phyloP scores from a whole-genome alignment of 1,140 invertebrate genomes.

The Hypsibius dujardini region DNA sequence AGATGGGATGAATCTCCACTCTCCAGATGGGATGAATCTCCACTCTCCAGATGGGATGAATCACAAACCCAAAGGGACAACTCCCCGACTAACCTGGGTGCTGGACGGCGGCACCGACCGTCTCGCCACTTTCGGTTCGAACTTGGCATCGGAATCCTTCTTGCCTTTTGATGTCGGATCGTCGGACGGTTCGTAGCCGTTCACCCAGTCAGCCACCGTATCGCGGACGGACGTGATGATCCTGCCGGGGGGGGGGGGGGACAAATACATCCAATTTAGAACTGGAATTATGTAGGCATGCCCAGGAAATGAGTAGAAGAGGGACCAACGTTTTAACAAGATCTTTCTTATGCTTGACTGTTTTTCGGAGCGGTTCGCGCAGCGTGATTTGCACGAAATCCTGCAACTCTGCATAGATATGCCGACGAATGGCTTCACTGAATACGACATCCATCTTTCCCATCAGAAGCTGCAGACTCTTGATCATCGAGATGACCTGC shows the following conservation, averaged over 20 bases:
- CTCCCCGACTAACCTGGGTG: slow-evolving; percentile 32
- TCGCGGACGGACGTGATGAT: slow-evolving; percentile 85
- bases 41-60: not conserved
- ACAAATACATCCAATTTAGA: slow-evolving; percentile 17
- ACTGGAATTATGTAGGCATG: not conserved
- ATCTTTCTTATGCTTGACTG: slow-evolving; percentile 95
- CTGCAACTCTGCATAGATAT: slow-evolving; percentile 91
- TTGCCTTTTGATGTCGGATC: slow-evolving; percentile 86
- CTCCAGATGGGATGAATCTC: not conserved
- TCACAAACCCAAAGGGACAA: not conserved
- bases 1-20: not conserved
- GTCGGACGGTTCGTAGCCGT: slow-evolving; percentile 70
- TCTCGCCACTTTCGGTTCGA: slow-evolving; percentile 75
- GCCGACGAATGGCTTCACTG: slow-evolving; percentile 76
- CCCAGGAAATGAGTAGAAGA: not conserved
- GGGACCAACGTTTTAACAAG: slow-evolving; percentile 57
- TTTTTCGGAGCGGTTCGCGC: slow-evolving; percentile 79
- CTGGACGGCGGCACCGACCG: slow-evolving; percentile 62
- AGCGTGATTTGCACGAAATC: slow-evolving; percentile 84
- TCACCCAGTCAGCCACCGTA: slow-evolving; percentile 87
- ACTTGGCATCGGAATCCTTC: slow-evolving; percentile 76
- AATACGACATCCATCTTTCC: slow-evolving; percentile 93
- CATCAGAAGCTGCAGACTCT: slow-evolving; percentile 92
- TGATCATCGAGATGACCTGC: slow-evolving; percentile 85
- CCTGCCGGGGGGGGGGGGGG: slow-evolving; percentile 36